Evolutionary conservation across 2,797 vertebrate genomes (phyloP), one percentile per base, ranked within the genome.

Genomic region (Geotrypetes seraphini): DNA sequence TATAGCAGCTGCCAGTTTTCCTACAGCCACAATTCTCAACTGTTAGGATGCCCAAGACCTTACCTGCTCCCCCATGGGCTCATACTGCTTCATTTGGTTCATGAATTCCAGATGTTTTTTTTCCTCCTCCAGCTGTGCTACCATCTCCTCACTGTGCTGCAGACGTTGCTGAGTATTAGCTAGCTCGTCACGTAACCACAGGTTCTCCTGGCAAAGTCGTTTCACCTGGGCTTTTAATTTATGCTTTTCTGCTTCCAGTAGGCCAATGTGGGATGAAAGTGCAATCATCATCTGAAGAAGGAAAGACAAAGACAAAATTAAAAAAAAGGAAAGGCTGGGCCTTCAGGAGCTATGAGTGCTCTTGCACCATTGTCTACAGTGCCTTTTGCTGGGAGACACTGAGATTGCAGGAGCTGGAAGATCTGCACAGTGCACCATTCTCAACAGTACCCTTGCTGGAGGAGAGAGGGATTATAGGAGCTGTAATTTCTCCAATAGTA

Each of bases 71-170:
- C 52, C 64, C 0, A n/a, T 19, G 0, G 53, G 50, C 14, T 73
- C 54, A 0, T 65, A 64, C 31, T 56, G 65, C 16, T 50, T 43
- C 16, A 69, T 66, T 46, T 71, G 70, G 12, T 59, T 65, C 29
- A 69, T 28, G 56, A 73, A 71, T 36, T 54, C 44, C 1, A 75
- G 52, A 50, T 71, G 70, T n/a, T 18, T 25, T 33, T 73, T 75
- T 31, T 75, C 70, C 31, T 75, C 72, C 30, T 73, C 65, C 25
- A 75, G 50, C 43, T 69, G 72, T 2, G 70, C 72, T 43, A 75
- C 72, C 0, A 47, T 37, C 38, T 59, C 65, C 36, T 69, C 63
- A 0, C 72, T 73, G 45, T 52, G 60, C 39, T 37, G 50, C 24
- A 75, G 51, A 15, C 59, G 33, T 39, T 41, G 26, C 44, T 62